Percentiles rank a stretch among this genome's conserved stretches.
These are phyloP conservation scores for Lathamus discolor DNA, from an alignment of 2,113 vertebrate species.

Conservation along the genomic window DNA sequence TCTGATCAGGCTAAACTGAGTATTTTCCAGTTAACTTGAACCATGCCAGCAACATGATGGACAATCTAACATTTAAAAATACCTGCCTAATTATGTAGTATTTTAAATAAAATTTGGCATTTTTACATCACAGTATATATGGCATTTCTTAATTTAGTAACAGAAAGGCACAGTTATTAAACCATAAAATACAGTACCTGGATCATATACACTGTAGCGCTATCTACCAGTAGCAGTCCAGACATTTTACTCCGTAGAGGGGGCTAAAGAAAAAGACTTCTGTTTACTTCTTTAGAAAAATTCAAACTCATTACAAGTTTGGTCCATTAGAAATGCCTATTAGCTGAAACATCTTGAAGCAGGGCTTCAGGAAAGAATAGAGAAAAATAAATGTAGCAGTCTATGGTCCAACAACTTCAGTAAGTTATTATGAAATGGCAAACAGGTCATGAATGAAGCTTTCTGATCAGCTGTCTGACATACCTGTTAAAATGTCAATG, in stretches of 20 bases:
- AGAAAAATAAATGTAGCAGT: slow-evolving; percentile 41
- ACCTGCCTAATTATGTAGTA: slow-evolving; percentile 57
- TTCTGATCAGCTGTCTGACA: slow-evolving; percentile 55
- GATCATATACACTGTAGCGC: slow-evolving; percentile 38
- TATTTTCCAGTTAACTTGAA: background rate
- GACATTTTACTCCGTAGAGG: slow-evolving; percentile 54
- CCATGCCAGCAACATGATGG: slow-evolving; percentile 4
- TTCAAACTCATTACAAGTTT: slow-evolving; percentile 56
- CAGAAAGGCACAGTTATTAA: slow-evolving; percentile 83
- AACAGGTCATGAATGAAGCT: slow-evolving; percentile 43
- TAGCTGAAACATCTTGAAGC: slow-evolving; percentile 34
- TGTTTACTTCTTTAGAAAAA: slow-evolving; percentile 23
- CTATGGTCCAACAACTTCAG: slow-evolving; percentile 17
- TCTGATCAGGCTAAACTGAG: slow-evolving; percentile 43
- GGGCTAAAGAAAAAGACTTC: slow-evolving; percentile 30
- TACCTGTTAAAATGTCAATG: slow-evolving; percentile 26
- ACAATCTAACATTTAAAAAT: slow-evolving; percentile 47
- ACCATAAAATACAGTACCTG: slow-evolving; percentile 78
- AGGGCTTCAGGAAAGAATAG: slow-evolving; percentile 39
- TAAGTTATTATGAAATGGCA: slow-evolving; percentile 55
- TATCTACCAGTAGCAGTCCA: slow-evolving; percentile 42
- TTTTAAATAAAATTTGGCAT: slow-evolving; percentile 58
- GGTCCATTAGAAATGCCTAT: slow-evolving; percentile 68
- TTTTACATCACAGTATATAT: slow-evolving; percentile 78
- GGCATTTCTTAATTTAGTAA: slow-evolving; percentile 76